These are phyloP conservation scores for Bombus huntii DNA, from an alignment of 1,140 invertebrate genomes.

Conservation along the genomic window DNA sequence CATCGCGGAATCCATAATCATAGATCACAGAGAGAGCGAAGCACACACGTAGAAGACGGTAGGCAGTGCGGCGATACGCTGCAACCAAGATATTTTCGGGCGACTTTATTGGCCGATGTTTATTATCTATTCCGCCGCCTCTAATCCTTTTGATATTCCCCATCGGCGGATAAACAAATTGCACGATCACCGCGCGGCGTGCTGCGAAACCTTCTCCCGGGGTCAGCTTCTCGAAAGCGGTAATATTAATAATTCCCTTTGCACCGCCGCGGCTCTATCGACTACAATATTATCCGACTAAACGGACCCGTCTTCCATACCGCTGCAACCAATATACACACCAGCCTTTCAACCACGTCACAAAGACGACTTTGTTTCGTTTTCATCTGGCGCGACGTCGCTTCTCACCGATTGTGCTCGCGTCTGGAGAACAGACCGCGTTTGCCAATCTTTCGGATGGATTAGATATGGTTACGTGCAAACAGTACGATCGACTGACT, in stretches of 20 bases:
- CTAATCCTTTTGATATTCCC: slow-evolving; percentile 78
- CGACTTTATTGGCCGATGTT: slow-evolving; percentile 77
- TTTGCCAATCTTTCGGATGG: not conserved
- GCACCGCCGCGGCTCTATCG: slow-evolving; percentile 53
- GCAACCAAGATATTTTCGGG: slow-evolving; percentile 72
- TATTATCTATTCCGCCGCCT: slow-evolving; percentile 75
- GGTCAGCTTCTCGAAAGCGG: slow-evolving; percentile 67
- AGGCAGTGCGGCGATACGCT: slow-evolving; percentile 27
- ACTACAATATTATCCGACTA: slow-evolving; percentile 64
- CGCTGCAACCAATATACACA: not conserved
- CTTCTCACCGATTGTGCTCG: slow-evolving; percentile 49
- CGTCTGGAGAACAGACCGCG: not conserved
- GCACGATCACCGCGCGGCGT: slow-evolving; percentile 59
- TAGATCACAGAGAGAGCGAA: slow-evolving; percentile 65
- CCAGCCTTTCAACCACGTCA: slow-evolving; percentile 34
- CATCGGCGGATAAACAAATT: slow-evolving; percentile 74
- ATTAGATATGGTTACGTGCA: not conserved
- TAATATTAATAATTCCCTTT: slow-evolving; percentile 75
- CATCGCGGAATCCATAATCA: slow-evolving; percentile 73
- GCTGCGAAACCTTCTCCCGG: slow-evolving; percentile 25
- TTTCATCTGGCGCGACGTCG: slow-evolving; percentile 57
- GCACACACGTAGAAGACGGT: slow-evolving; percentile 24
- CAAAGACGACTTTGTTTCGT: slow-evolving; percentile 76
- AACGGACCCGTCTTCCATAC: not conserved
- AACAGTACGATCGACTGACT: not conserved